Conservation (phyloP, 2,888 invertebrate genomes). For the Ceratothoa steindachneri region DNA sequence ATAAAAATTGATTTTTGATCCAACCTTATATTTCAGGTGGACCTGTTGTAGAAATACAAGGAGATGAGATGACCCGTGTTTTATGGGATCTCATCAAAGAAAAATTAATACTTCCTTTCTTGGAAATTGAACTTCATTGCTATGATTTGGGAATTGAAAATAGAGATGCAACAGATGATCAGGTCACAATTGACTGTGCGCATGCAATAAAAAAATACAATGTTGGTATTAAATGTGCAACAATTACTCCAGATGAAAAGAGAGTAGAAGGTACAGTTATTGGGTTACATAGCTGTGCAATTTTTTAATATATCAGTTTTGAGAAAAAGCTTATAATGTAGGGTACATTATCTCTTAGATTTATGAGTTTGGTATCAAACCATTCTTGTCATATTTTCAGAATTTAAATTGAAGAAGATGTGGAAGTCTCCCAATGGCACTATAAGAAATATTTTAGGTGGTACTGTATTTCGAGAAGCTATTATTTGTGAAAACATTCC, state of each 20-base stretch:
- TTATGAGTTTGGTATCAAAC: neutral
- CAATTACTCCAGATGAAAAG: slow-evolving; percentile 96
- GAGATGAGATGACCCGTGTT: slow-evolving; percentile 62
- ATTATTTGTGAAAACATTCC: slow-evolving; percentile 73
- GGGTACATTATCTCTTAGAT: too few relatives aligned
- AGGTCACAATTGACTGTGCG: slow-evolving; percentile 94
- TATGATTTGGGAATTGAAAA: slow-evolving; percentile 94
- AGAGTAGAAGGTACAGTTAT: slow-evolving; percentile 65
- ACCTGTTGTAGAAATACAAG: slow-evolving; percentile 52
- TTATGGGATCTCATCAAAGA: slow-evolving; percentile 98
- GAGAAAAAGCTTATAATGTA: too few relatives aligned
- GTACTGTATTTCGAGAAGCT: slow-evolving; percentile 60
- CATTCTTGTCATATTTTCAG: slow-evolving; percentile 49
- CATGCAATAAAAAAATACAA: slow-evolving; percentile 94
- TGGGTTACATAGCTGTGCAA: neutral
- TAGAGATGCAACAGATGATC: slow-evolving; percentile 87
- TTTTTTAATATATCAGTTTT: too few relatives aligned
- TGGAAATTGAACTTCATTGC: slow-evolving; percentile 88
- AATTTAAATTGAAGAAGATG: slow-evolving; percentile 60
- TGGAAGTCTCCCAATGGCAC: slow-evolving; percentile 61
- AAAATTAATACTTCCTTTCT: slow-evolving; percentile 90
- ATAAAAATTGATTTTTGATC: neutral
- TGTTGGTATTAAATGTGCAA: slow-evolving; percentile 97
- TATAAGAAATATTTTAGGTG: slow-evolving; percentile 59
- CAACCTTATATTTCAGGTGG: slow-evolving; percentile 47